Conservation (phyloP, 2,888 invertebrate species). For the Nasonia oneida region DNA sequence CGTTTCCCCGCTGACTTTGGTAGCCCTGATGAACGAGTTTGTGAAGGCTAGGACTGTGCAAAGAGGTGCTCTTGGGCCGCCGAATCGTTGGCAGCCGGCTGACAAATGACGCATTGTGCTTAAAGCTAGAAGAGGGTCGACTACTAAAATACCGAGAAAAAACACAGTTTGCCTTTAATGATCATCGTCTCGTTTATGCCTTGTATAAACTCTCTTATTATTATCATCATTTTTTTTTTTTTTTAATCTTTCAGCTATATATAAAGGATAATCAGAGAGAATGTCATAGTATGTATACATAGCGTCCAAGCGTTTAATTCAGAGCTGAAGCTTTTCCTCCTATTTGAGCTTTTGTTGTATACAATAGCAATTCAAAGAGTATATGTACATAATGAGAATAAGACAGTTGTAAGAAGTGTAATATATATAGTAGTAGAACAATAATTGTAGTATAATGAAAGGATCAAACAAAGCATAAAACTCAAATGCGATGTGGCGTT, state of each 20-base stretch:
- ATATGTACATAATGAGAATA: neutral
- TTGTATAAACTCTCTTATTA: slow-evolving; percentile 21
- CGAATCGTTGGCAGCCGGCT: slow-evolving; percentile 93
- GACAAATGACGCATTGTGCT: slow-evolving; percentile 96
- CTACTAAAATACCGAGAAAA: slow-evolving; percentile 76
- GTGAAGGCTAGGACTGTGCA: slow-evolving; percentile 88
- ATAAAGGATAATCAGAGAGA: slow-evolving; percentile 12
- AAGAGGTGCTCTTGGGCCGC: slow-evolving; percentile 88
- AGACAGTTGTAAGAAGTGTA: neutral
- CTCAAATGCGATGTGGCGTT: slow-evolving; percentile 20
- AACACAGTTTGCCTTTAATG: slow-evolving; percentile 49
- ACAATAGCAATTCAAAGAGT: neutral
- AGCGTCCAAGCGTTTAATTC: slow-evolving; percentile 23
- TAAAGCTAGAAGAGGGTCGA: slow-evolving; percentile 91
- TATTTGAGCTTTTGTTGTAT: neutral
- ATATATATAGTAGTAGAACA: neutral
- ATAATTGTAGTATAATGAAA: neutral
- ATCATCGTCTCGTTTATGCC: slow-evolving; percentile 28
- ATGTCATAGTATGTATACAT: neutral
- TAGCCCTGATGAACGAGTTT: slow-evolving; percentile 80
- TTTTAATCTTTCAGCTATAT: neutral
- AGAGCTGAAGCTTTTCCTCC: slow-evolving; percentile 17
- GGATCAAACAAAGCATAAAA: slow-evolving; percentile 36
- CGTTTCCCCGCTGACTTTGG: slow-evolving; percentile 70
- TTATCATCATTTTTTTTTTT: neutral